Percentiles rank a stretch among this genome's conserved stretches.
Conservation (phyloP, 2,888 invertebrate species). For the Dasypogon diadema region DNA sequence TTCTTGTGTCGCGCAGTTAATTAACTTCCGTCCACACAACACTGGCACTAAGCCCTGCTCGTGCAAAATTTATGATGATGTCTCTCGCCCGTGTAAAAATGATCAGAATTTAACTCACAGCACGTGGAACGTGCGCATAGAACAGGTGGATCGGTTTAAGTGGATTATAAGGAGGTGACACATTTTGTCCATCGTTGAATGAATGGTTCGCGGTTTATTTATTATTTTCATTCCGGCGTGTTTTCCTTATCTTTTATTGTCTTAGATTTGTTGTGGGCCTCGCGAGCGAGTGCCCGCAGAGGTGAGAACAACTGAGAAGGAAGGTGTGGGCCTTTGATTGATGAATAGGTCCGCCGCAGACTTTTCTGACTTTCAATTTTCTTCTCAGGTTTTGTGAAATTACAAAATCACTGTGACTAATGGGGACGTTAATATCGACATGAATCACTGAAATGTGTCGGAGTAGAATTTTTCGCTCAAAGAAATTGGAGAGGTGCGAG, state of each 20-base stretch:
- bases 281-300: neutral
- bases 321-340: neutral
- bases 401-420: neutral
- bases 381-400: neutral
- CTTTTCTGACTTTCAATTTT: neutral
- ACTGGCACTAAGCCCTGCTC: neutral
- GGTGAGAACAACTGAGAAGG: neutral
- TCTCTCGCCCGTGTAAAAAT: neutral
- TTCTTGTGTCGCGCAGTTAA: neutral
- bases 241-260: conserved; percentile 27
- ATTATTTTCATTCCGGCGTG: conserved; percentile 5
- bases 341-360: neutral
- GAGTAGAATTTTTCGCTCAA: too few species aligned
- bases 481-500: too few species aligned
- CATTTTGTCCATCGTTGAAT: neutral
- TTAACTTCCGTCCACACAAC: neutral
- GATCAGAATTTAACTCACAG: neutral
- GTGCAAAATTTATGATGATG: conserved; percentile 10
- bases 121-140: neutral
- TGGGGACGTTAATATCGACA: too few species aligned
- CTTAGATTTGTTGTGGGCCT: conserved; percentile 29
- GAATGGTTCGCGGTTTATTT: conserved; percentile 11
- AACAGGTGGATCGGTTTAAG: neutral
- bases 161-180: conserved; percentile 3
- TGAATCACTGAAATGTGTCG: too few species aligned